Evolutionary conservation across 37 sponge, comb jelly and placozoan genomes (phyloP).

Genomic region (Oscarella lobularis): DNA sequence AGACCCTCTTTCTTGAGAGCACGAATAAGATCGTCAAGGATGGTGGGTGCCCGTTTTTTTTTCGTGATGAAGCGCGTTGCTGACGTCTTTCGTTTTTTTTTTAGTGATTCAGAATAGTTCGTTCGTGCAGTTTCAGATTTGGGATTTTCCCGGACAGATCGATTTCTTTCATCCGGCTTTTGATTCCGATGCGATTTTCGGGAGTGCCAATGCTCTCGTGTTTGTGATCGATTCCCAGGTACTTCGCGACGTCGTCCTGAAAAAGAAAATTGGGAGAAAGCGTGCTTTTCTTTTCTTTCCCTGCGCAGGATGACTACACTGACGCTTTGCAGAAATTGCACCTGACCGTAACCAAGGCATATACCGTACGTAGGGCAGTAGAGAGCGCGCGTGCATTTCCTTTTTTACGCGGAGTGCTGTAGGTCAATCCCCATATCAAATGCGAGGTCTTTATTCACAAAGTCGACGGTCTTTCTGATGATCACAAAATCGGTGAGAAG

Average conservation of each 20-base stretch:
- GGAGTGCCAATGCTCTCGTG: conserved; percentile 68
- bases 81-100: conserved; percentile 2
- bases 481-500: conserved; percentile 29
- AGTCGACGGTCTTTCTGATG: conserved; percentile 68
- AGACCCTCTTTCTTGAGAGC: conserved; percentile 92
- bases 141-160: conserved; percentile 97
- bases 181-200: conserved; percentile 88
- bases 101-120: conserved; percentile 81
- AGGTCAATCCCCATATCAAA: conserved; percentile 80
- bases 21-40: conserved; percentile 91
- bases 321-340: conserved; percentile 77
- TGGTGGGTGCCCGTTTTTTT: conserved; percentile 14
- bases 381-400: background rate
- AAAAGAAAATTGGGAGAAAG: too few relatives aligned
- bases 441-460: conserved; percentile 99
- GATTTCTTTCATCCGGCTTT: conserved; percentile 77
- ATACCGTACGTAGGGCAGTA: conserved; percentile 26
- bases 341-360: conserved; percentile 69
- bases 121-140: conserved; percentile 92
- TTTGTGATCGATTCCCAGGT: conserved; percentile 72
- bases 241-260: too few relatives aligned
- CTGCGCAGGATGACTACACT: conserved; percentile 62
- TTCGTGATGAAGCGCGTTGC: background rate
- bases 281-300: background rate
- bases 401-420: background rate